Base-by-base conservation (phyloP, 2,113 vertebrate genomes). In the Montifringilla adamsi region DNA sequence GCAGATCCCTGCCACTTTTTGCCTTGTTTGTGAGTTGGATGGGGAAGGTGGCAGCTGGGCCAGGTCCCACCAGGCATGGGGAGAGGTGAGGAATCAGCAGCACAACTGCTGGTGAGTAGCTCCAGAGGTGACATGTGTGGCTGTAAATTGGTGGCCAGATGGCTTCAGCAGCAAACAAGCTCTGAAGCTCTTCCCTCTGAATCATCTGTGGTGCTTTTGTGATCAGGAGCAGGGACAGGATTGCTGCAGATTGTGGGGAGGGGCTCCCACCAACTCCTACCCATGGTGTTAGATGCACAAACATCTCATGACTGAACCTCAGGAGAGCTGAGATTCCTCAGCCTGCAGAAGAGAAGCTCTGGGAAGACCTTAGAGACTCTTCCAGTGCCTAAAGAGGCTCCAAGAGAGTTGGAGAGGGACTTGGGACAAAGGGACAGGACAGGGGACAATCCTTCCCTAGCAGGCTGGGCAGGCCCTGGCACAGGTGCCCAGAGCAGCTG, bases 271-370 rank as follows among this genome's bases (percentile, higher is more conserved):
- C 41, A 60, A 7, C 58, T 60, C 37, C 50, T 44, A 7, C 3
- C 2, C 0, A 0, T 28, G 24, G 5, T 63, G 39, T 20, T 20
- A 47, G 37, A 8, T 5, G 4, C 55, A 23, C 22, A 49, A 47
- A 16, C 11, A 10, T 33, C 46, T 53, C 10, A 2, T 39, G 28
- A 30, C 10, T 22, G 7, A 75, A 68, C 30, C 41, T 87, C 47
- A n/a, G 55, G 31, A 55, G 47, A 73, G 33, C 58, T 73, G 68
- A 52, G 33, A 8, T 13, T 53, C 27, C 27, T 68, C 63, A 68
- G 24, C n/a, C 28, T 39, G 63, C 20, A 47, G 52, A 46, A 46
- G 16, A 46, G 62, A 56, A 67, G 63, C 21, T 68, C n/a, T 39
- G 28, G n/a, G 28, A 7, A 44, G 39, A 66, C 9, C 76, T 53